Conservation (phyloP, 2,113 vertebrate genomes). For the Anser cygnoides region DNA sequence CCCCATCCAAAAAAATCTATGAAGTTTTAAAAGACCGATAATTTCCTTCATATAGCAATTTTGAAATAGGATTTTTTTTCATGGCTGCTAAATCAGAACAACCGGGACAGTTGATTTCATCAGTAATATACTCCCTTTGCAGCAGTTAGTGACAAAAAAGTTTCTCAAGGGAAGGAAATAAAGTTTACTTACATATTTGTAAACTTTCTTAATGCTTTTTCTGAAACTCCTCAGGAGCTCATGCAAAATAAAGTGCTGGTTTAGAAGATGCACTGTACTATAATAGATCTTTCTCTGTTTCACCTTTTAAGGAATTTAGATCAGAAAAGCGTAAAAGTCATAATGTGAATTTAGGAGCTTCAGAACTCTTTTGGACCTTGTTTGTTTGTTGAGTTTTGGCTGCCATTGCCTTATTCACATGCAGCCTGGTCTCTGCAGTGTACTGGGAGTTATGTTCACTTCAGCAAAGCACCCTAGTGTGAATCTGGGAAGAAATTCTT, state of each 20-base stretch:
- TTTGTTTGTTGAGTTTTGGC: not conserved
- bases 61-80: not conserved
- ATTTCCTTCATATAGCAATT: not conserved
- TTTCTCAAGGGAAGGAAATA: constrained; percentile 27
- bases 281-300: not conserved
- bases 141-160: constrained; percentile 25
- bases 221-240: not conserved
- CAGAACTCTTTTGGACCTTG: not conserved
- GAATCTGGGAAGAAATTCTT: not conserved
- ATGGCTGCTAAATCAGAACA: not conserved
- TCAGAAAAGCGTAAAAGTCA: not conserved
- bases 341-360: not conserved
- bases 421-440: not conserved
- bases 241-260: not conserved
- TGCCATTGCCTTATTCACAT: not conserved
- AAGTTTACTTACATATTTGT: constrained; percentile 32
- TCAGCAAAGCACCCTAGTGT: not conserved
- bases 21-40: not conserved
- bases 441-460: accelerated
- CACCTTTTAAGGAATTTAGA: not conserved
- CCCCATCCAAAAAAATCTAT: not conserved
- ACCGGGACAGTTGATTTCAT: not conserved
- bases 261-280: not conserved
- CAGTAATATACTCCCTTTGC: constrained; percentile 32
- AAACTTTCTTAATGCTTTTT: constrained; percentile 19